Evolutionary conservation across 1,140 invertebrate species (phyloP).

Genomic region (Battus philenor): DNA sequence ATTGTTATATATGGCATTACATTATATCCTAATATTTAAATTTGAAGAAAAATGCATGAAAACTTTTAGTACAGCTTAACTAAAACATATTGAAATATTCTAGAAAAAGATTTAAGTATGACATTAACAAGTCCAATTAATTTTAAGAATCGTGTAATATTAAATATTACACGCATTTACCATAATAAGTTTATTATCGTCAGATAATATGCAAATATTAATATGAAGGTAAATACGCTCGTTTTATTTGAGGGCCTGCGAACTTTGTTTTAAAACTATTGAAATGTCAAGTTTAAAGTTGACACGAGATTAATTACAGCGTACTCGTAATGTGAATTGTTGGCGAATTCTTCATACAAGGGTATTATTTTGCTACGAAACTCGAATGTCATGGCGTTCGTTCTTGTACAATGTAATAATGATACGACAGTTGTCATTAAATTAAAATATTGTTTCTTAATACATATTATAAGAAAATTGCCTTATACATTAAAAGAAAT

Average conservation of each 20-base stretch:
- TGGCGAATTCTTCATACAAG: slow-evolving; percentile 1
- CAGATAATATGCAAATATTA: no score
- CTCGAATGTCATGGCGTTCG: background rate
- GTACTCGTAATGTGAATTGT: slow-evolving; percentile 1
- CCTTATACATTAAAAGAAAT: no score
- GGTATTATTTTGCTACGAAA: background rate
- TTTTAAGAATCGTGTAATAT: background rate
- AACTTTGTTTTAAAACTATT: slow-evolving; percentile 5
- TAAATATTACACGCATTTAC: background rate
- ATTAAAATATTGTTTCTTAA: background rate
- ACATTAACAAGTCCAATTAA: background rate
- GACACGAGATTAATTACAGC: slow-evolving; percentile 8
- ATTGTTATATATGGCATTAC: no score
- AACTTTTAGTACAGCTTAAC: background rate
- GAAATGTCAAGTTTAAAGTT: slow-evolving; percentile 15
- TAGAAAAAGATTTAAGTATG: background rate
- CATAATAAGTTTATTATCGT: background rate
- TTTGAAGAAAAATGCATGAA: background rate
- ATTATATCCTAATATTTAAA: no score
- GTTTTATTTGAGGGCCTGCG: background rate
- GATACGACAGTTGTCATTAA: background rate
- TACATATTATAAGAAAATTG: no score
- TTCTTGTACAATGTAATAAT: background rate
- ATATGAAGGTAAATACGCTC: background rate
- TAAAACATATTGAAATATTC: background rate